Percentiles rank a stretch among this genome's conserved stretches.
Conservation (phyloP, 2,797 vertebrate species). For the Furcifer pardalis region DNA sequence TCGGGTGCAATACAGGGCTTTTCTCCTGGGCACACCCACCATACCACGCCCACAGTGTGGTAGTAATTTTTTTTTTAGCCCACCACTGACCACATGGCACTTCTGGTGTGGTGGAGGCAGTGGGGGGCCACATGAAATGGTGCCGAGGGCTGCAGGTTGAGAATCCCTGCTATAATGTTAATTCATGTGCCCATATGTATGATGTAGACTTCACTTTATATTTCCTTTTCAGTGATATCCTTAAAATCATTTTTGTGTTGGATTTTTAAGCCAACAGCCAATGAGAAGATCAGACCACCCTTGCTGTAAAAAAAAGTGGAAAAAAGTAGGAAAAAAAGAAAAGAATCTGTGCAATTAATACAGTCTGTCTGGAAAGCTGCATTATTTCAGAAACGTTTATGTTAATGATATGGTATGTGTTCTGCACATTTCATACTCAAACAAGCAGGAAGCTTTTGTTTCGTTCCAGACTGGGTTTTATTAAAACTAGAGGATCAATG, state of each 20-base stretch:
- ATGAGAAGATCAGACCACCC: slow-evolving; percentile 74
- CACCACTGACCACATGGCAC: too few species aligned
- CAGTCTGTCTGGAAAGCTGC: slow-evolving; percentile 75
- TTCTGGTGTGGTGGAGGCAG: too few species aligned
- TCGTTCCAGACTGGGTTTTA: slow-evolving; percentile 72
- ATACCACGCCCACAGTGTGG: too few species aligned
- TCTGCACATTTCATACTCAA: slow-evolving; percentile 71
- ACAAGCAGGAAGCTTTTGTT: slow-evolving; percentile 69
- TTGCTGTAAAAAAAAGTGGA: slow-evolving; percentile 37
- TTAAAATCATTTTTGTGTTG: slow-evolving; percentile 58
- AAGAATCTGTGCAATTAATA: slow-evolving; percentile 74
- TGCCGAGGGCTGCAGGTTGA: too few species aligned
- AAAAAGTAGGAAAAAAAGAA: neutral
- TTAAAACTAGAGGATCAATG: slow-evolving; percentile 68
- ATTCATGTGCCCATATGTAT: too few species aligned
- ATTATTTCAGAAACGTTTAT: slow-evolving; percentile 79
- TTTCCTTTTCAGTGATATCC: slow-evolving; percentile 67
- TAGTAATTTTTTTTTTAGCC: too few species aligned
- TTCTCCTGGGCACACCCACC: too few species aligned
- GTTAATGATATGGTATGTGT: slow-evolving; percentile 77
- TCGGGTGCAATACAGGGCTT: too few species aligned
- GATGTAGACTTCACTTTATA: neutral
- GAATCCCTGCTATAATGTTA: too few species aligned
- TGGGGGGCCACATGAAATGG: too few species aligned
- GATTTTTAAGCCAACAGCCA: slow-evolving; percentile 68